phyloP scores from a whole-genome alignment of 2,888 invertebrate species.

The Autographa gamma region DNA sequence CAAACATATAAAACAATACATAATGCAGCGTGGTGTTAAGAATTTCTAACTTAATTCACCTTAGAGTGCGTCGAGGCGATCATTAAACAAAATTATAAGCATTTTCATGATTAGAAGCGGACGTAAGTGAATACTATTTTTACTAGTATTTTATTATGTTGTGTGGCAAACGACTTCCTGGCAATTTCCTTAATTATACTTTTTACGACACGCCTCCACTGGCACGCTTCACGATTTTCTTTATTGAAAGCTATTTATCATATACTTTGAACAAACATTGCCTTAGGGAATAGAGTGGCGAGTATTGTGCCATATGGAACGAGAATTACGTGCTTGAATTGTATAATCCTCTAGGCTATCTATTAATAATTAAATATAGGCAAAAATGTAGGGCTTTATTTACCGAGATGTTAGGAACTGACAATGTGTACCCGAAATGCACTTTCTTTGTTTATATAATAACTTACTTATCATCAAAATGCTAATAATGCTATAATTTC shows the following conservation, averaged over 20 bases:
- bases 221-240: conserved; percentile 27
- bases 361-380: no score
- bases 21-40: conserved; percentile 6
- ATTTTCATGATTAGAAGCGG: conserved; percentile 40
- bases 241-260: conserved; percentile 15
- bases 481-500: neutral
- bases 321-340: no score
- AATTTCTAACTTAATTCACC: conserved; percentile 23
- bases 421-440: no score
- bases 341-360: no score
- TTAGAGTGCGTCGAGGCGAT: conserved; percentile 18
- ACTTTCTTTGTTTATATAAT: neutral
- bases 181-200: conserved; percentile 42
- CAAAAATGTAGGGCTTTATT: no score
- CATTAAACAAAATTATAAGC: conserved; percentile 29
- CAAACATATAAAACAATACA: conserved; percentile 13
- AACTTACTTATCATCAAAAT: neutral
- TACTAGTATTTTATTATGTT: conserved; percentile 39
- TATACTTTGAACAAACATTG: neutral
- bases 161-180: conserved; percentile 36
- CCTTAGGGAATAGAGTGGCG: neutral
- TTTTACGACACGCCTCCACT: conserved; percentile 21
- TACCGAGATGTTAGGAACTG: no score
- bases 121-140: conserved; percentile 39
- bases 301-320: neutral